Percentiles rank a stretch among this genome's conserved stretches.
These are phyloP conservation scores for Petrophora chlorosata DNA, from an alignment of 2,888 invertebrate genomes.

Conservation along the genomic window DNA sequence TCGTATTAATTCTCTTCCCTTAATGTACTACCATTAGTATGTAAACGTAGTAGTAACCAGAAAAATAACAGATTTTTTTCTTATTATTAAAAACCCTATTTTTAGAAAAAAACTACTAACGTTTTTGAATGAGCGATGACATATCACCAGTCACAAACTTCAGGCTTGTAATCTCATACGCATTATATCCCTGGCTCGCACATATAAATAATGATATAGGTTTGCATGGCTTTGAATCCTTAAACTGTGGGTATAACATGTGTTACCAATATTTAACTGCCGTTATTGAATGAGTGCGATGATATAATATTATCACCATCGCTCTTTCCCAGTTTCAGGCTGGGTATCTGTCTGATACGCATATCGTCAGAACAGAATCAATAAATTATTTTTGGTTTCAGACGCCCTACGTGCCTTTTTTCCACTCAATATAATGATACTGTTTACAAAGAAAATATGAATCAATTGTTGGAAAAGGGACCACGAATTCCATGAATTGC, in stretches of 20 bases:
- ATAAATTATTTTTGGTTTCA: constrained; percentile 28
- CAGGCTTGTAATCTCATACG: no score
- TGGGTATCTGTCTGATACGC: constrained; percentile 29
- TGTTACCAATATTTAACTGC: neutral
- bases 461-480: constrained; percentile 4
- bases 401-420: neutral
- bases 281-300: neutral
- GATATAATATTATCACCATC: constrained; percentile 26
- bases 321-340: constrained; percentile 33
- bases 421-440: constrained; percentile 11
- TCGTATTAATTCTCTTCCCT: no score
- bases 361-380: constrained; percentile 33
- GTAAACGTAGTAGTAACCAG: no score
- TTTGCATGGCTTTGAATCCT: no score
- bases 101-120: no score
- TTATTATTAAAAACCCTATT: no score
- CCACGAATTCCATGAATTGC: neutral
- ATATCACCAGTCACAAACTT: no score
- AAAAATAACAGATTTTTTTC: no score
- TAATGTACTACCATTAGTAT: no score
- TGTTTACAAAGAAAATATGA: constrained; percentile 12
- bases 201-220: no score
- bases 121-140: no score
- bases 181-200: no score
- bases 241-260: neutral